A percentile compares a stretch with the other conserved stretches of the same genome.
phyloP scores from a whole-genome alignment of 2,888 invertebrate genomes.

The Phytoseiulus persimilis region DNA sequence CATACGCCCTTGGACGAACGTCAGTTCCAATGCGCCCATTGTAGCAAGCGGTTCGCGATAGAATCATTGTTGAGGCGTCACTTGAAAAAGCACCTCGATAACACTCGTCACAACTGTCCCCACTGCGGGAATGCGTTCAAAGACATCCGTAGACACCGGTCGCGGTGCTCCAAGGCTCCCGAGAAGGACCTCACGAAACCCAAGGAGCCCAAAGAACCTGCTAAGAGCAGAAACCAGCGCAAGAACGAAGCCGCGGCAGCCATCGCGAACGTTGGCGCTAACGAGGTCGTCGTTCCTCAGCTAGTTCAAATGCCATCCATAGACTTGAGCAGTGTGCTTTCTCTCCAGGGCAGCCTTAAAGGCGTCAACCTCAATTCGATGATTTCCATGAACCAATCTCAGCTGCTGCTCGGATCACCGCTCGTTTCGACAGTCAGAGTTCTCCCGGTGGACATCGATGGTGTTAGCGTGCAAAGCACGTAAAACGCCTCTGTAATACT shows the following conservation, averaged over 20 bases:
- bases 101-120: conserved; percentile 37
- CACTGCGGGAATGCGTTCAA: conserved; percentile 32
- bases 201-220: conserved; percentile 19
- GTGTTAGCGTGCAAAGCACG: conserved; percentile 22
- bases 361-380: conserved; percentile 16
- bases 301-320: conserved; percentile 17
- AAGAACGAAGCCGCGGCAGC: conserved; percentile 25
- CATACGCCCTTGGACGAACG: conserved; percentile 30
- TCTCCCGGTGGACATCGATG: conserved; percentile 13
- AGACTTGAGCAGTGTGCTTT: conserved; percentile 32
- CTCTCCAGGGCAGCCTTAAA: conserved; percentile 34
- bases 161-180: conserved; percentile 28
- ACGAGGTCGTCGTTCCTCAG: conserved; percentile 24
- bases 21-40: conserved; percentile 34
- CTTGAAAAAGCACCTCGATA: conserved; percentile 33
- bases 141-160: conserved; percentile 27
- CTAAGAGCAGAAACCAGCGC: not conserved
- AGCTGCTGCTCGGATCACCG: conserved; percentile 19
- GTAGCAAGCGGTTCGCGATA: conserved; percentile 29
- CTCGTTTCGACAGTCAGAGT: conserved; percentile 35
- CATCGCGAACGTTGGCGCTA: not conserved
- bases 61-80: conserved; percentile 32
- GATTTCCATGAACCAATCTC: conserved; percentile 13
- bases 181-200: conserved; percentile 28
- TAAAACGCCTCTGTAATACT: not conserved